Evolutionary conservation across 2,888 invertebrate genomes (phyloP).

Genomic region (Meta bourneti): DNA sequence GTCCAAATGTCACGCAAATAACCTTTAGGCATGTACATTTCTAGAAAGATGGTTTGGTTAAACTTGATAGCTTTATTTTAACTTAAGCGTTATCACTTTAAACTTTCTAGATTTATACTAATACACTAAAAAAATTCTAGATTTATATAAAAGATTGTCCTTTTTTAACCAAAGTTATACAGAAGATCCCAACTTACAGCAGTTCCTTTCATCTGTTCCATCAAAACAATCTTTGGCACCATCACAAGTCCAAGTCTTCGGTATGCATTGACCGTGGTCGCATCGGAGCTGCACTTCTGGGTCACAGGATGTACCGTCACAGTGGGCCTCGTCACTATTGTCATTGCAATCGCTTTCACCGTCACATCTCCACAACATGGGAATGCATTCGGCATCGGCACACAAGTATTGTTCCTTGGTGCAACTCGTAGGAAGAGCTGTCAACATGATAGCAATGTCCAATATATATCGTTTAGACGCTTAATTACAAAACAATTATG

Average conservation of each 20-base stretch:
- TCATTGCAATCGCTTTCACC: slow-evolving; percentile 43
- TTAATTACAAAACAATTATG: neutral
- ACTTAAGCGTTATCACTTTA: no score
- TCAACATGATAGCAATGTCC: no score
- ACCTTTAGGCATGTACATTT: no score
- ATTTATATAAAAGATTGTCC: no score
- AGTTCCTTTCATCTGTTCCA: slow-evolving; percentile 89
- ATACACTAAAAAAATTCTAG: no score
- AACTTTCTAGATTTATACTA: no score
- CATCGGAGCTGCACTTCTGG: slow-evolving; percentile 46
- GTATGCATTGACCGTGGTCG: slow-evolving; percentile 68
- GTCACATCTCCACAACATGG: slow-evolving; percentile 53
- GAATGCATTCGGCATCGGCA: slow-evolving; percentile 83
- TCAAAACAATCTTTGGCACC: slow-evolving; percentile 91
- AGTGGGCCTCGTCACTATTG: slow-evolving; percentile 89
- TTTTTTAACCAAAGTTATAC: no score
- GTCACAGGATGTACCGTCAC: slow-evolving; percentile 86
- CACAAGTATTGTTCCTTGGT: slow-evolving; percentile 83
- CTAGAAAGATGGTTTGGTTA: no score
- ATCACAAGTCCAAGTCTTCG: slow-evolving; percentile 86
- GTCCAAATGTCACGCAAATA: no score
- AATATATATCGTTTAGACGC: no score
- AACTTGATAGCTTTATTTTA: no score
- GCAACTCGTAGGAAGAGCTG: slow-evolving; percentile 50
- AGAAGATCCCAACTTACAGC: slow-evolving; percentile 28